A percentile compares a stretch with the other conserved stretches of the same genome.
Evolutionary conservation across 2,888 invertebrate species (phyloP).

Genomic region (Syritta pipiens): DNA sequence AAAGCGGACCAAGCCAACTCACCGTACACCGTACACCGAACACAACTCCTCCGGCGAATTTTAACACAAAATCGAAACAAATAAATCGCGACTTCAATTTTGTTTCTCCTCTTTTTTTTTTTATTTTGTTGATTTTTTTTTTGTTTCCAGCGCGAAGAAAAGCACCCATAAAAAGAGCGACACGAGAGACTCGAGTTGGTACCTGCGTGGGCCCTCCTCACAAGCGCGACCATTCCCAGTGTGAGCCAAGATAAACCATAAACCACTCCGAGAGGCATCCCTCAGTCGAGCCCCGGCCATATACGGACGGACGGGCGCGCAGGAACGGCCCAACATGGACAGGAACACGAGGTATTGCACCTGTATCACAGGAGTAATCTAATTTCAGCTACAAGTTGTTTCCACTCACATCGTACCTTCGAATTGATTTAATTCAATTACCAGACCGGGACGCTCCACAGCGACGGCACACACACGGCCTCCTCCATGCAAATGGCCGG

Average conservation of each 20-base stretch:
- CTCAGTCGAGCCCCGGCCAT: constrained; percentile 14
- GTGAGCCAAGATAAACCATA: constrained; percentile 60
- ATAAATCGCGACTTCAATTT: constrained; percentile 70
- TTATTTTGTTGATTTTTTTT: background rate
- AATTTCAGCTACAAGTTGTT: constrained; percentile 72
- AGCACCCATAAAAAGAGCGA: constrained; percentile 39
- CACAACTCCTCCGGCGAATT: constrained; percentile 49
- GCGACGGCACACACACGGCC: background rate
- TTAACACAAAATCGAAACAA: constrained; percentile 69
- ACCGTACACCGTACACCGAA: background rate
- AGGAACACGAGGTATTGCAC: constrained; percentile 72
- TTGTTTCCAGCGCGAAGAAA: constrained; percentile 29
- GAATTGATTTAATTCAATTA: constrained; percentile 73
- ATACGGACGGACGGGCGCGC: constrained; percentile 10
- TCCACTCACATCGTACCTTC: constrained; percentile 71
- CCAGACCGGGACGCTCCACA: no score
- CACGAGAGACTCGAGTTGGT: constrained; percentile 40
- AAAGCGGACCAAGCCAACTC: constrained; percentile 19
- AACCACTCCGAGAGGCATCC: constrained; percentile 42
- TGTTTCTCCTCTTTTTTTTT: constrained; percentile 41
- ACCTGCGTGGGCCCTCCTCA: constrained; percentile 70
- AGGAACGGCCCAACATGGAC: constrained; percentile 61
- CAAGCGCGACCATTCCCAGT: constrained; percentile 63
- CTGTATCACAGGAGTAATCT: constrained; percentile 72
- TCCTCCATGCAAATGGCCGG: constrained; percentile 22